Base-by-base conservation (phyloP, 1,140 invertebrate species). In the Megalonaias nervosa region DNA sequence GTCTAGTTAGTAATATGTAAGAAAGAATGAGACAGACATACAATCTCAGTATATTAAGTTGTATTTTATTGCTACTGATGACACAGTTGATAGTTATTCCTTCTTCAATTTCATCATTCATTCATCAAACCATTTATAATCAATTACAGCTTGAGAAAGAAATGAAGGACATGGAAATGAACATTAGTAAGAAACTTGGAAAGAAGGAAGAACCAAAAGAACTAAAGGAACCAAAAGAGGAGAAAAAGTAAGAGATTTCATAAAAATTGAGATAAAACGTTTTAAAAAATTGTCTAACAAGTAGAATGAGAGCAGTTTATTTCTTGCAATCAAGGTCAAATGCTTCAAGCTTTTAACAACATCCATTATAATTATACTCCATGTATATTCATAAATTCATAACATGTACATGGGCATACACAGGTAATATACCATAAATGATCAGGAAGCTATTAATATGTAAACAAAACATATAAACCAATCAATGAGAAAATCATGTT, bases 101-200 rank as follows among this genome's bases (percentile, higher is more conserved):
- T 23, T 15, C 17, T 67, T 38, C n/a, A 0, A 60, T 58, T 21
- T n/a, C 19, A 12, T 17, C 60, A 57, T 21, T 71, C 1, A 5
- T 16, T 60, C 23, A 56, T 23, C 56, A n/a, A 74, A 38, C n/a
- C 1, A 0, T 75, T 59, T 48, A 62, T 16, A 12, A 48, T 38
- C 11, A 65, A 74, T 68, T 69, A 12, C 61, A 84, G 82, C 57
- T 79, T 14, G 76, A 80, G 65, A 80, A 74, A 69, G 80, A 82
- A 31, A 81, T 84, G 38, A 73, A 79, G 21, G 82, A 84, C 0
- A 74, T 79, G 48, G 74, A 81, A 38, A 71, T 68, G 57, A 78
- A 79, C 26, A 62, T 84, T 38, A 70, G 67, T n/a, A 79, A 82
- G 65, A 84, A 79, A 64, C 71, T 84, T 48, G 82, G 82, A 23